A percentile compares a stretch with the other conserved stretches of the same genome.
Evolutionary conservation across 2,888 invertebrate genomes (phyloP).

Genomic region (Callosobruchus maculatus): DNA sequence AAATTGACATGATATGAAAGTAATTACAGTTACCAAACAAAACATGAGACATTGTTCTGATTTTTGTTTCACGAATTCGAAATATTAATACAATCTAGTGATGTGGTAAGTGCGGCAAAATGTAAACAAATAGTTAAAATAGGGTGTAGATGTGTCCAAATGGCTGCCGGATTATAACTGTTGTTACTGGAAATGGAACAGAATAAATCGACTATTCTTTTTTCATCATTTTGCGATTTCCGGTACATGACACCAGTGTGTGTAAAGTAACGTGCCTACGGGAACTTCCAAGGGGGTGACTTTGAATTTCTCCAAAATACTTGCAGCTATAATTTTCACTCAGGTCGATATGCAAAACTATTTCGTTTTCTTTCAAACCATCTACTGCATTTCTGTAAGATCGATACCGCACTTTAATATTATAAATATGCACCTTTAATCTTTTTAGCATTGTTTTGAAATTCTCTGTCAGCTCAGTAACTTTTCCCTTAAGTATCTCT

Average conservation of each 20-base stretch:
- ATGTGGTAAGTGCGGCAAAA: too few relatives aligned
- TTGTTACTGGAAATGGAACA: slow-evolving; percentile 3
- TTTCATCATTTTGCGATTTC: too few relatives aligned
- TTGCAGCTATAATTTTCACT: slow-evolving; percentile 4
- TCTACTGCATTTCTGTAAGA: slow-evolving; percentile 6
- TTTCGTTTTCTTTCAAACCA: slow-evolving; percentile 1
- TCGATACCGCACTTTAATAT: slow-evolving; percentile 5
- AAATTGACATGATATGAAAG: too few relatives aligned
- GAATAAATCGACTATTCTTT: background rate
- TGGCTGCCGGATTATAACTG: background rate
- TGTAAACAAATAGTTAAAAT: background rate
- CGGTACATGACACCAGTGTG: too few relatives aligned
- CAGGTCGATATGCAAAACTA: slow-evolving; percentile 3
- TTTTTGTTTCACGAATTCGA: too few relatives aligned
- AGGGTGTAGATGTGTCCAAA: background rate
- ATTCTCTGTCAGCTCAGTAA: too few relatives aligned
- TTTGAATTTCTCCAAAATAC: slow-evolving; percentile 6
- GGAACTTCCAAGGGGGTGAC: slow-evolving; percentile 8
- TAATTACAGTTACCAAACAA: too few relatives aligned
- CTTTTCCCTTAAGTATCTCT: too few relatives aligned
- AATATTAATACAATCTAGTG: too few relatives aligned
- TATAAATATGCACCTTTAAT: slow-evolving; percentile 2
- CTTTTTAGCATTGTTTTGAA: too few relatives aligned
- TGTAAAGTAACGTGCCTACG: slow-evolving; percentile 10
- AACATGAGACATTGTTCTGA: too few relatives aligned